These are phyloP conservation scores for Carpatolechia fugitivella DNA, from an alignment of 2,888 invertebrate genomes.

Conservation along the genomic window DNA sequence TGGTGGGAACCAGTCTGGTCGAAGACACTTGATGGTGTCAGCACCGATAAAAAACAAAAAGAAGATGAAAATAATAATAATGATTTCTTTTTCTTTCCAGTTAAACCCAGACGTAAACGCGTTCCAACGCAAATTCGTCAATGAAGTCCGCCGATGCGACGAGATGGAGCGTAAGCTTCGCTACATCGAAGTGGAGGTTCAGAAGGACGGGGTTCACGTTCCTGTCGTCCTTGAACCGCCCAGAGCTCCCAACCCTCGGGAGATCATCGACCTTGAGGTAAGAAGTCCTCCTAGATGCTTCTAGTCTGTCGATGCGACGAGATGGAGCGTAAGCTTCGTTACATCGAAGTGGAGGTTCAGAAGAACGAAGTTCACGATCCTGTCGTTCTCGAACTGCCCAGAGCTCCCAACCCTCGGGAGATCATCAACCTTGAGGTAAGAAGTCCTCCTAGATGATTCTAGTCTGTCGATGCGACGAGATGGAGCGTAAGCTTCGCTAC, in stretches of 20 bases:
- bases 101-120: conserved; percentile 91
- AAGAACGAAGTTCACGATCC: conserved; percentile 90
- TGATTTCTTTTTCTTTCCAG: conserved; percentile 67
- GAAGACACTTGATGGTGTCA: no score
- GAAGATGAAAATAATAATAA: no score
- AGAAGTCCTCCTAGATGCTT: no score
- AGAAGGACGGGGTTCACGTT: conserved; percentile 89
- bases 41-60: no score
- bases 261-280: conserved; percentile 94
- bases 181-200: conserved; percentile 92
- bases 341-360: conserved; percentile 91
- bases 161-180: conserved; percentile 94
- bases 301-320: conserved; percentile 94
- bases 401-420: conserved; percentile 89
- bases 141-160: conserved; percentile 93
- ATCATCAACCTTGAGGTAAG: conserved; percentile 92
- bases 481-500: conserved; percentile 92
- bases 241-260: conserved; percentile 88
- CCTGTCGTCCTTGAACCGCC: conserved; percentile 87
- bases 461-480: conserved; percentile 93
- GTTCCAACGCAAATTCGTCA: conserved; percentile 95
- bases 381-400: conserved; percentile 86
- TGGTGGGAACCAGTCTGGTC: no score
- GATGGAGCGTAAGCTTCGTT: conserved; percentile 92
- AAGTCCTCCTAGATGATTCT: no score